Conservation (phyloP, 2,888 invertebrate species). For the Dendrolimus pini region DNA sequence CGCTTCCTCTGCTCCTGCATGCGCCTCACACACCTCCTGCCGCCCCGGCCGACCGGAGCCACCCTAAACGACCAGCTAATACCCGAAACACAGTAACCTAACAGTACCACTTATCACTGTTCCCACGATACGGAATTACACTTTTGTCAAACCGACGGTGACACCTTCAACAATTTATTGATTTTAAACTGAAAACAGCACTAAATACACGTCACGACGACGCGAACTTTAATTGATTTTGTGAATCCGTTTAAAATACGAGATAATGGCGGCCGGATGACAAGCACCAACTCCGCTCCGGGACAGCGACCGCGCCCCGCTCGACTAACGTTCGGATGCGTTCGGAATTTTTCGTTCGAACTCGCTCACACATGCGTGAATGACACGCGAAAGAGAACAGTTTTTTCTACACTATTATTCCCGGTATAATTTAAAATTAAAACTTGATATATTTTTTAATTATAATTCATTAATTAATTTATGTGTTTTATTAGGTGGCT, state of each 20-base stretch:
- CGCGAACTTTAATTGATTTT: slow-evolving; percentile 68
- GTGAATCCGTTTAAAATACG: slow-evolving; percentile 73
- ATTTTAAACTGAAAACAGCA: slow-evolving; percentile 41
- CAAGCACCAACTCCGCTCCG: slow-evolving; percentile 75
- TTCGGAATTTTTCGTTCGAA: slow-evolving; percentile 65
- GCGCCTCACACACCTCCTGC: slow-evolving; percentile 65
- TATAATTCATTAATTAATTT: too few species aligned
- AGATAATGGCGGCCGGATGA: slow-evolving; percentile 79
- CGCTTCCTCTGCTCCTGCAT: slow-evolving; percentile 76
- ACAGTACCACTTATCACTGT: slow-evolving; percentile 62
- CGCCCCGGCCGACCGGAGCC: slow-evolving; percentile 65
- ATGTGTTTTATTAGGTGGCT: too few species aligned
- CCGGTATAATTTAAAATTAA: not conserved
- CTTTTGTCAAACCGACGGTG: slow-evolving; percentile 24
- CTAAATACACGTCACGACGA: slow-evolving; percentile 51
- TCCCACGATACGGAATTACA: slow-evolving; percentile 32
- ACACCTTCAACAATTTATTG: slow-evolving; percentile 29
- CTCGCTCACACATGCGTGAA: slow-evolving; percentile 74
- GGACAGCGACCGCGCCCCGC: slow-evolving; percentile 79
- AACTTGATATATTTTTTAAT: too few species aligned
- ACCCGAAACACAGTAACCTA: slow-evolving; percentile 68
- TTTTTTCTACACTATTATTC: slow-evolving; percentile 7
- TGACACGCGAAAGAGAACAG: slow-evolving; percentile 52
- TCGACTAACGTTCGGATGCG: slow-evolving; percentile 73
- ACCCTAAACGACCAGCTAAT: slow-evolving; percentile 60